phyloP scores from a whole-genome alignment of 2,888 invertebrate species.

The Crepidodera aurea region DNA sequence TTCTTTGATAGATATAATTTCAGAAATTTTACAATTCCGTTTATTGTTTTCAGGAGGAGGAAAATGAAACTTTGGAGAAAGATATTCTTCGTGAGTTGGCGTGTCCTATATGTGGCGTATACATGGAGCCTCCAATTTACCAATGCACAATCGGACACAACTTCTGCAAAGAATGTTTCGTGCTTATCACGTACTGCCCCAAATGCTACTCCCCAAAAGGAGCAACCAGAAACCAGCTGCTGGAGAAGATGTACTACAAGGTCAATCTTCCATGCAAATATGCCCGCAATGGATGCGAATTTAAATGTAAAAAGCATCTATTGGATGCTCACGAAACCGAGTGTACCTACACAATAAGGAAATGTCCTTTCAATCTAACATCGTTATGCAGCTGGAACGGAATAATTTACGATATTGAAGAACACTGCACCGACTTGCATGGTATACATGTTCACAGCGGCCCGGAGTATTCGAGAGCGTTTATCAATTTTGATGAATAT shows the following conservation, averaged over 20 bases:
- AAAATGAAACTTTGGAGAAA: no score
- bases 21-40: no score
- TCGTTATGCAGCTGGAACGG: conserved; percentile 15
- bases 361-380: conserved; percentile 6
- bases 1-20: no score
- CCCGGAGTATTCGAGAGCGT: not conserved
- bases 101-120: conserved; percentile 47
- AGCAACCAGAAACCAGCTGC: not conserved
- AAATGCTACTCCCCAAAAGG: conserved; percentile 30
- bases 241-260: conserved; percentile 24
- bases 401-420: not conserved
- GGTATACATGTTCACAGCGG: not conserved
- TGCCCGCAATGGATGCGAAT: conserved; percentile 36
- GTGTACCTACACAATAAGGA: conserved; percentile 33
- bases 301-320: conserved; percentile 22
- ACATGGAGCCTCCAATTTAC: conserved; percentile 45
- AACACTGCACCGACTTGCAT: conserved; percentile 11
- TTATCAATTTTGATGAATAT: not conserved
- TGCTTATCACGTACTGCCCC: conserved; percentile 31
- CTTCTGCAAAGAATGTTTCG: conserved; percentile 44
- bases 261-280: conserved; percentile 42
- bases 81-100: not conserved
- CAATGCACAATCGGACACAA: conserved; percentile 48
- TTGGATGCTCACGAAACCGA: conserved; percentile 40
- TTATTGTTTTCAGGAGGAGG: no score